phyloP scores from a whole-genome alignment of 2,113 vertebrate species.

The Alexandromys fortis region DNA sequence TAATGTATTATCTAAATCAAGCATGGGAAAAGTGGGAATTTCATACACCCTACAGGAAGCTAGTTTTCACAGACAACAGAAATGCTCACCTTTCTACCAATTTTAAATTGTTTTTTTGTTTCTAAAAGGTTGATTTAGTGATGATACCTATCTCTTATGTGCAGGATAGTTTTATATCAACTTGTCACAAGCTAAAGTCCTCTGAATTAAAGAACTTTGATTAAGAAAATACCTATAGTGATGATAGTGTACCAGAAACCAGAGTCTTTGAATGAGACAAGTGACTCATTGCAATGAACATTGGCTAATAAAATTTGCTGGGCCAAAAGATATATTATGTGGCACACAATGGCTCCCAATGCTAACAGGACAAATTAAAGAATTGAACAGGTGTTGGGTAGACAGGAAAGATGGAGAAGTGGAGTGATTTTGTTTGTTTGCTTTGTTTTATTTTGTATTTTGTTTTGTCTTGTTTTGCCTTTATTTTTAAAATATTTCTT shows the following conservation, averaged over 20 bases:
- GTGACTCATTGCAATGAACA: not conserved
- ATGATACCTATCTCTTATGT: not conserved
- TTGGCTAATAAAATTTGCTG: not conserved
- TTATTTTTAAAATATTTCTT: not conserved
- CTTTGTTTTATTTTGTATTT: not conserved
- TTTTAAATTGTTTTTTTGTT: not conserved
- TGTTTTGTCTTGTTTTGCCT: not conserved
- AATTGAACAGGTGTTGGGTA: not conserved
- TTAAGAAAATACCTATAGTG: not conserved
- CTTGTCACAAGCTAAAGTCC: not conserved
- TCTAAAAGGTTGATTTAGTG: not conserved
- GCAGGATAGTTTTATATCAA: no score
- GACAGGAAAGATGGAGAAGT: not conserved
- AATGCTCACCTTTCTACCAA: not conserved
- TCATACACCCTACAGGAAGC: not conserved
- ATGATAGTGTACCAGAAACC: not conserved
- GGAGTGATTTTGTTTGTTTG: not conserved
- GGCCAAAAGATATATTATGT: not conserved
- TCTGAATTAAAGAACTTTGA: not conserved
- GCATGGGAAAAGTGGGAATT: not conserved
- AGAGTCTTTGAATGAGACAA: not conserved
- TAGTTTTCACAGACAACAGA: not conserved
- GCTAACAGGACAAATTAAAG: not conserved
- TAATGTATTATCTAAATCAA: slow-evolving; percentile 31
- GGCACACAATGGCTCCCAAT: not conserved